phyloP scores from a whole-genome alignment of 2,888 invertebrate genomes.

The Eristalinus aeneus region DNA sequence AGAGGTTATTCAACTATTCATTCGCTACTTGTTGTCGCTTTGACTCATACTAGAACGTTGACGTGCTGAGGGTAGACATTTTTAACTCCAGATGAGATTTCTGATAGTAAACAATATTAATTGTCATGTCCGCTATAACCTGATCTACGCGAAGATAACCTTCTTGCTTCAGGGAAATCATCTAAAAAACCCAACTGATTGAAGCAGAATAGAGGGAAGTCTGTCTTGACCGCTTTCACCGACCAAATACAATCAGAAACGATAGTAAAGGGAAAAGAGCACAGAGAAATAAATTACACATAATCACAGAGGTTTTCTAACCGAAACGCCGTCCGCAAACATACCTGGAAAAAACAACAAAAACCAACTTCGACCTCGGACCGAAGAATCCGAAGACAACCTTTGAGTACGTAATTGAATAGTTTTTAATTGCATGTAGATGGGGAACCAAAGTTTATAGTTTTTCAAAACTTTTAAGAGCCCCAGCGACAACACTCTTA shows the following conservation, averaged over 20 bases:
- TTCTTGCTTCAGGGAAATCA: constrained; percentile 34
- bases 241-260: constrained; percentile 3
- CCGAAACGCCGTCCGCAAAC: neutral
- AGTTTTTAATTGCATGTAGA: constrained; percentile 64
- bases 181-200: constrained; percentile 42
- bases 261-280: constrained; percentile 21
- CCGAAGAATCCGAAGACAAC: constrained; percentile 24
- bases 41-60: constrained; percentile 39
- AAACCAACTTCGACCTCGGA: neutral
- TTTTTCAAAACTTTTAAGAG: constrained; percentile 26
- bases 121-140: constrained; percentile 57
- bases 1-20: constrained; percentile 40
- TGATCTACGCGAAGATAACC: constrained; percentile 55
- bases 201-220: constrained; percentile 25
- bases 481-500: constrained; percentile 13
- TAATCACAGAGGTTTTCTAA: constrained; percentile 30
- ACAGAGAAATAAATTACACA: constrained; percentile 34
- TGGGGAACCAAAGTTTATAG: constrained; percentile 34
- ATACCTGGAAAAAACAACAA: constrained; percentile 13
- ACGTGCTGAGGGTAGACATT: constrained; percentile 44
- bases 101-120: constrained; percentile 60
- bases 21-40: constrained; percentile 37
- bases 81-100: constrained; percentile 38
- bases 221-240: constrained; percentile 33
- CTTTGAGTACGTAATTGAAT: constrained; percentile 57